Percentiles rank a stretch among this genome's conserved stretches.
phyloP scores from a whole-genome alignment of 2,797 vertebrate genomes.

The Diplodus puntazzo region DNA sequence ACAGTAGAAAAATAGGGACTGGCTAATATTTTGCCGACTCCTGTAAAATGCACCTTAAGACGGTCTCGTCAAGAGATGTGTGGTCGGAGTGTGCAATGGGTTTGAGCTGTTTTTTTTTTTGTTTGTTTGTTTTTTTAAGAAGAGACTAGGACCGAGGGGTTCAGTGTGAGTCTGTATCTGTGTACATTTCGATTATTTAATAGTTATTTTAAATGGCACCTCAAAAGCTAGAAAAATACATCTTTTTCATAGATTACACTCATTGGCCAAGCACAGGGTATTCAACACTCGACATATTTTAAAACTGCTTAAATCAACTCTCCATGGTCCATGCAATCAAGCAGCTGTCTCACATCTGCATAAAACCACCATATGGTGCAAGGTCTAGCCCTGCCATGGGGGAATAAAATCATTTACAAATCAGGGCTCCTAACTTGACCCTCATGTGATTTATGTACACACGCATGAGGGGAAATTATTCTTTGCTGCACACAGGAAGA shows the following conservation, averaged over 20 bases:
- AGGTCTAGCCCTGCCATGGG: conserved; percentile 50
- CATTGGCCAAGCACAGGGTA: conserved; percentile 40
- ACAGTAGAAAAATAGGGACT: conserved; percentile 77
- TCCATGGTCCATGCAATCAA: conserved; percentile 71
- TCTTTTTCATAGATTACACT: conserved; percentile 50
- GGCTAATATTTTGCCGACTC: conserved; percentile 50
- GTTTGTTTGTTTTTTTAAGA: conserved; percentile 29
- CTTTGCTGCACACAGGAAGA: conserved; percentile 49
- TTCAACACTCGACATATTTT: conserved; percentile 48
- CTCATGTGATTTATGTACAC: conserved; percentile 36
- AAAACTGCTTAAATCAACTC: conserved; percentile 52
- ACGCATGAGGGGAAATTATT: conserved; percentile 22
- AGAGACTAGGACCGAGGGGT: conserved; percentile 24
- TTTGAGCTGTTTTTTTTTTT: conserved; percentile 31
- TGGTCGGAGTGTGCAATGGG: conserved; percentile 47
- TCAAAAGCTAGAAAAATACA: conserved; percentile 81
- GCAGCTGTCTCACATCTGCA: conserved; percentile 56
- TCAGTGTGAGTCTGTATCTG: conserved; percentile 39
- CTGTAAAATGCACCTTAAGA: conserved; percentile 71
- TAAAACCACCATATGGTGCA: conserved; percentile 51
- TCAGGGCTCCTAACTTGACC: conserved; percentile 34
- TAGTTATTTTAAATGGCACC: conserved; percentile 66
- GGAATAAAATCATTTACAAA: conserved; percentile 59
- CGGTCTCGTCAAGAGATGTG: conserved; percentile 60
- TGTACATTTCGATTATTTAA: conserved; percentile 24